phyloP scores from a whole-genome alignment of 2,888 invertebrate species.

The Sphaerophoria rueppellii region DNA sequence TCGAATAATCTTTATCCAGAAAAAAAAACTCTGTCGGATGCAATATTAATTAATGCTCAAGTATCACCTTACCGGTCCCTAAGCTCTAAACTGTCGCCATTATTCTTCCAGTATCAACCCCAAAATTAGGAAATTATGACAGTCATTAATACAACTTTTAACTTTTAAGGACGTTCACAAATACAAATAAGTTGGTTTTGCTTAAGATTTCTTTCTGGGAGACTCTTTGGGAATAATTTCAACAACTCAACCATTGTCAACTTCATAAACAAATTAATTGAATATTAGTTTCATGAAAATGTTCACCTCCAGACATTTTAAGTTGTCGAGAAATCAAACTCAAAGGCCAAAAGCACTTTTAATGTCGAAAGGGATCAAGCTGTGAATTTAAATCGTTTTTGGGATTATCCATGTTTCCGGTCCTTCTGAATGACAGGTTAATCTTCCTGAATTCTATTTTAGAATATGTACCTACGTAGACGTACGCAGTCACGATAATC shows the following conservation, averaged over 20 bases:
- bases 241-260: no score
- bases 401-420: slow-evolving; percentile 62
- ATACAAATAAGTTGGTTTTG: no score
- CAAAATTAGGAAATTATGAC: no score
- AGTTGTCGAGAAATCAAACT: slow-evolving; percentile 33
- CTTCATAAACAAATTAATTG: neutral
- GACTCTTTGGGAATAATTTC: no score
- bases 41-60: slow-evolving; percentile 49
- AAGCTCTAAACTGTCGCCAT: slow-evolving; percentile 60
- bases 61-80: slow-evolving; percentile 56
- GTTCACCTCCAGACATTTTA: neutral
- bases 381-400: slow-evolving; percentile 72
- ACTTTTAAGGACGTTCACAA: neutral
- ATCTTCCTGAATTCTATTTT: slow-evolving; percentile 33
- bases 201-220: no score
- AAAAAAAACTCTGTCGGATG: slow-evolving; percentile 52
- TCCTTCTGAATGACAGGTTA: slow-evolving; percentile 34
- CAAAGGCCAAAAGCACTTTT: slow-evolving; percentile 30
- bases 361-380: slow-evolving; percentile 55
- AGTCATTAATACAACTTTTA: neutral
- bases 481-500: neutral
- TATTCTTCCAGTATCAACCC: neutral
- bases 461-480: neutral
- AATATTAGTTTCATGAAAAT: neutral
- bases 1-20: slow-evolving; percentile 44